phyloP scores from a whole-genome alignment of 2,113 vertebrate species.

The Lipotes vexillifer region DNA sequence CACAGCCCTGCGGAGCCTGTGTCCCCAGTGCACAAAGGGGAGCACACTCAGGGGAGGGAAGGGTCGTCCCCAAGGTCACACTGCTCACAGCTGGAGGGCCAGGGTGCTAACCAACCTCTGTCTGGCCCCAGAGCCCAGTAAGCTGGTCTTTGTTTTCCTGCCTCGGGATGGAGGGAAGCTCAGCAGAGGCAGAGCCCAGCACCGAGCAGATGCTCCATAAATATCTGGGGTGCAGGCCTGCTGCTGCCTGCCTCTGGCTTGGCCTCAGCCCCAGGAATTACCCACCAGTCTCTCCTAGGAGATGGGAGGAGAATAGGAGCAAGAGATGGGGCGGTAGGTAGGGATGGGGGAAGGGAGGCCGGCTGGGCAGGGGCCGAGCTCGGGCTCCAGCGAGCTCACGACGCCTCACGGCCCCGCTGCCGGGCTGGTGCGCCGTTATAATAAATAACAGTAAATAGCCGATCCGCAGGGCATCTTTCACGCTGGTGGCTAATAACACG shows the following conservation, averaged over 20 bases:
- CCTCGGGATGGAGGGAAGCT: neutral
- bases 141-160: neutral
- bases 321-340: neutral
- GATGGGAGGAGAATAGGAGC: neutral
- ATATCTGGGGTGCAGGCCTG: neutral
- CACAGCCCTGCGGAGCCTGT: neutral
- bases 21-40: neutral
- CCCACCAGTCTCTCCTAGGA: neutral
- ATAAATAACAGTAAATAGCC: conserved; percentile 77
- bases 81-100: neutral
- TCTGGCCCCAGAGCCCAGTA: neutral
- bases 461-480: conserved; percentile 70
- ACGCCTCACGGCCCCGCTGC: neutral
- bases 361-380: neutral
- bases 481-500: conserved; percentile 70
- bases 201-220: neutral
- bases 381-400: neutral
- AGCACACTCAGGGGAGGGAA: neutral
- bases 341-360: neutral
- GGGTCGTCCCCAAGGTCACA: neutral
- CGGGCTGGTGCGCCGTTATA: conserved; percentile 53
- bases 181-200: neutral
- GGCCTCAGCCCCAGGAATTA: neutral
- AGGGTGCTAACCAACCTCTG: neutral
- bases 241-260: neutral